Evolutionary conservation across 2,888 invertebrate species (phyloP).

Genomic region (Bellardia bayeri): DNA sequence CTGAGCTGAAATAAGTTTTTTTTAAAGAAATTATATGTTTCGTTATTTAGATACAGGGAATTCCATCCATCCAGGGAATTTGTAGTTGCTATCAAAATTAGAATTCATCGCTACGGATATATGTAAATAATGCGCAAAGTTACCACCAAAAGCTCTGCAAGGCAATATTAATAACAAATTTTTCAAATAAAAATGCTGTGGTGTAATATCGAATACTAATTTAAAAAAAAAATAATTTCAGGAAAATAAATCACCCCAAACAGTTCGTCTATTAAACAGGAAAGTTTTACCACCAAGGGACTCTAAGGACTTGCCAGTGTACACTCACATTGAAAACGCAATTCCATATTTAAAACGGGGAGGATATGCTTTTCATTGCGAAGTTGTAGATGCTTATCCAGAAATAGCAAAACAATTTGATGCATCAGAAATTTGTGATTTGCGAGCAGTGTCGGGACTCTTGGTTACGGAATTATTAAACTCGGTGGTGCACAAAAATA

Average conservation of each 20-base stretch:
- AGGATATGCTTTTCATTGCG: constrained; percentile 85
- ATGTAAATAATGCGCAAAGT: too few species aligned
- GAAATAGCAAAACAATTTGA: constrained; percentile 83
- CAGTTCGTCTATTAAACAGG: constrained; percentile 76
- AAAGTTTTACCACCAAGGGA: constrained; percentile 78
- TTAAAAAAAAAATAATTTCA: constrained; percentile 55
- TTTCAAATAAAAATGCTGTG: too few species aligned
- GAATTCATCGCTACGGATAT: too few species aligned
- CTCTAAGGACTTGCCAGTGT: constrained; percentile 78
- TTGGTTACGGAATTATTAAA: constrained; percentile 81
- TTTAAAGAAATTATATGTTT: too few species aligned
- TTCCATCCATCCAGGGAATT: too few species aligned
- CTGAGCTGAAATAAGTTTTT: too few species aligned
- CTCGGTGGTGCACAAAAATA: constrained; percentile 83
- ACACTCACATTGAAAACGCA: constrained; percentile 80
- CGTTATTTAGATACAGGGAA: too few species aligned
- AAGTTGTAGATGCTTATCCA: constrained; percentile 84
- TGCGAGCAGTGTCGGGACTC: constrained; percentile 81
- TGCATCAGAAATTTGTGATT: constrained; percentile 84
- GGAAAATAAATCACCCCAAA: constrained; percentile 77
- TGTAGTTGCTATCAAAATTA: too few species aligned
- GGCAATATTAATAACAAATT: too few species aligned
- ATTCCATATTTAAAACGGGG: constrained; percentile 84
- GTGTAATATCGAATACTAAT: too few species aligned
- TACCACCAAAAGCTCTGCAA: too few species aligned